Evolutionary conservation across 2,113 vertebrate genomes (phyloP).

Genomic region (Pyxicephalus adspersus): DNA sequence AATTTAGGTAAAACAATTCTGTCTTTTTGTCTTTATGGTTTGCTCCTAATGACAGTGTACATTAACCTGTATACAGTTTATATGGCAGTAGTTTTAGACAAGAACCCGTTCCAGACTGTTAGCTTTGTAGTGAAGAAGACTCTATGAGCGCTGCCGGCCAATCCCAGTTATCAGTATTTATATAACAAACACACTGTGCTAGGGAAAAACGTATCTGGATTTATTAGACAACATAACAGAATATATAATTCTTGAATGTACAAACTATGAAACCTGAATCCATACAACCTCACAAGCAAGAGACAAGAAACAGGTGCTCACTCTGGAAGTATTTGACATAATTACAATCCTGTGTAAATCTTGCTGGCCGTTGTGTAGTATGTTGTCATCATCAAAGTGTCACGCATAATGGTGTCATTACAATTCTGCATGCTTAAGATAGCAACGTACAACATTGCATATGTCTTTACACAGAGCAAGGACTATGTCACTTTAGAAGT

Average conservation of each 20-base stretch:
- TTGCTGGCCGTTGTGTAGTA: neutral
- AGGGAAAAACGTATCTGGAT: neutral
- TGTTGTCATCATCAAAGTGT: constrained; percentile 18
- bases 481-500: neutral
- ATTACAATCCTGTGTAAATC: too few species aligned
- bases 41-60: too few species aligned
- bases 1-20: too few species aligned
- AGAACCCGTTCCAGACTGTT: neutral
- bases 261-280: neutral
- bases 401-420: neutral
- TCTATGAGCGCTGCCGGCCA: neutral
- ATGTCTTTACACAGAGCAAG: neutral
- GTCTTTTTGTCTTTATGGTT: too few species aligned
- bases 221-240: neutral
- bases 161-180: neutral
- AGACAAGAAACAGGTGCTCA: neutral
- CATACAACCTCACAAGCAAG: neutral
- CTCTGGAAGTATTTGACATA: neutral
- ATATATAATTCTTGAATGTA: neutral
- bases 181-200: neutral
- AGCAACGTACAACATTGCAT: neutral
- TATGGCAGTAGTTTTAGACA: neutral
- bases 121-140: neutral
- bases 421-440: neutral
- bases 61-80: neutral